Evolutionary conservation across 1,140 invertebrate species (phyloP), one percentile per base, ranked within the genome.

Genomic region (Bilobella aurantiaca): DNA sequence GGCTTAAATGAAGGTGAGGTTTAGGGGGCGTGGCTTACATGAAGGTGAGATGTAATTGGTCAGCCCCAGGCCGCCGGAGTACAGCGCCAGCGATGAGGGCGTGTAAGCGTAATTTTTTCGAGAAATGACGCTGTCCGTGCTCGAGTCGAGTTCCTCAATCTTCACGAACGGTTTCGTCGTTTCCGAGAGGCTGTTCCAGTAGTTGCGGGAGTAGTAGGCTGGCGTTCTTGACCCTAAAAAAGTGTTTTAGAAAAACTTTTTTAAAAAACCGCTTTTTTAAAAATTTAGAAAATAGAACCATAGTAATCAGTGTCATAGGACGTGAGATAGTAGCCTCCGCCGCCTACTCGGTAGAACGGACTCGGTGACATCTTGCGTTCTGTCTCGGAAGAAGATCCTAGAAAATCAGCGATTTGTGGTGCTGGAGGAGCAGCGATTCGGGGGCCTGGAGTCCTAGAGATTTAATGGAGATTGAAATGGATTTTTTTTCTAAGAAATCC

Each of bases 141-240:
- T 8, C 3, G 58, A 59, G 58, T 59, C 58, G 18, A 59, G 58
- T 25, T 59, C 58, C 16, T 29, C 28, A 59, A 59, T 59, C 29
- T 25, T 14, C 3, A 59, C 58, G 25, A 14, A 59, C 3, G 58
- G 58, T 29, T 59, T 59, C 21, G 49, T 53, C 12, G 12, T 23
- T 23, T 12, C 12, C 14, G 49, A 53, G 5, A 53, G 23, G 21
- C 14, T 18, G 23, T 53, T 23, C 49, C 49, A 53, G 49, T 53
- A 53, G 25, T 12, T 14, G 3, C 49, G 49, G 12, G 8, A 14
- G 21, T 18, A 53, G 49, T 53, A 53, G 21, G 49, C 49, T 16
- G 49, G 49, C 3, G 49, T 53, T 23, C 21, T 53, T n/a, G n/a
- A n/a, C n/a, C n/a, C n/a, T n/a, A n/a, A n/a, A n/a, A n/a, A n/a